phyloP scores from a whole-genome alignment of 2,113 vertebrate species.

The Myiozetetes cayanensis region DNA sequence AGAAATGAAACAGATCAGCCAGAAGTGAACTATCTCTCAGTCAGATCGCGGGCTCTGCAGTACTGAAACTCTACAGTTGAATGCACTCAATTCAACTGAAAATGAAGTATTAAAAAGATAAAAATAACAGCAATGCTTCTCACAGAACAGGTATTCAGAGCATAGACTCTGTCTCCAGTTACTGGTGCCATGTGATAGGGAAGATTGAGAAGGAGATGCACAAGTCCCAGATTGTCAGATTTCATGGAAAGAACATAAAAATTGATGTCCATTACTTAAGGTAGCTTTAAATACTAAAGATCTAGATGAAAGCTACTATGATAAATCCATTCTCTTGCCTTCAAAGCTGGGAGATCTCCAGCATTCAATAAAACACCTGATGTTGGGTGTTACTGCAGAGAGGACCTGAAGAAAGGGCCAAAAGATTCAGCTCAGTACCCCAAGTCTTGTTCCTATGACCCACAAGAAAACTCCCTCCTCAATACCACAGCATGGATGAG shows the following conservation, averaged over 20 bases:
- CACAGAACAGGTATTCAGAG: background rate
- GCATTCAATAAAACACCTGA: background rate
- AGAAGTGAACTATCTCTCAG: background rate
- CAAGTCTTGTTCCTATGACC: background rate
- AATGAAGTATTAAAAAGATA: background rate
- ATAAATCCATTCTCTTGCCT: background rate
- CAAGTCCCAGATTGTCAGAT: background rate
- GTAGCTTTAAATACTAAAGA: background rate
- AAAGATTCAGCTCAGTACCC: background rate
- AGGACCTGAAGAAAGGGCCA: background rate
- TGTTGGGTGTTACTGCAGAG: background rate
- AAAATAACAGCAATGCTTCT: background rate
- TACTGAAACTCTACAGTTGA: background rate
- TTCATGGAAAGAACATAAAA: background rate
- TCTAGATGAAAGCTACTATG: background rate
- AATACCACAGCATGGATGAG: background rate
- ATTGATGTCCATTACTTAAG: background rate
- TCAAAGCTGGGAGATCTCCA: background rate
- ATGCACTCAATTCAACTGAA: background rate
- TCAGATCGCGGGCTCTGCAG: fast-evolving
- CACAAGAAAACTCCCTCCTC: background rate
- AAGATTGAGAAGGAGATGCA: background rate
- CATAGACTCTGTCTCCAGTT: background rate
- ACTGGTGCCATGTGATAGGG: background rate
- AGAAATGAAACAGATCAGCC: background rate